These are phyloP conservation scores for Zootoca vivipara DNA, from an alignment of 2,113 vertebrate genomes.

Conservation along the genomic window DNA sequence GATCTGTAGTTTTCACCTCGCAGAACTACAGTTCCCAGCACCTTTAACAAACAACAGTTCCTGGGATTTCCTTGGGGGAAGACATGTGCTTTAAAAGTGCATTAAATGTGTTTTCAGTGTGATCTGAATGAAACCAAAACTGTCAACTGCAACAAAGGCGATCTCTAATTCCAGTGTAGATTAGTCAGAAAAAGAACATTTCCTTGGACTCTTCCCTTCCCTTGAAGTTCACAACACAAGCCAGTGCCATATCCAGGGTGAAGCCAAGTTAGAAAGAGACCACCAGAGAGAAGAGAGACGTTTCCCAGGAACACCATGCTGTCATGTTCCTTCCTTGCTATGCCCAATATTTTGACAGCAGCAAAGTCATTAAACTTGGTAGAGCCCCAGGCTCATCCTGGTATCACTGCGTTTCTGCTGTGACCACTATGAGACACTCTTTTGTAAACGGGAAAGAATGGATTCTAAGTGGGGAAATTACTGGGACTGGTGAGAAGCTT, in stretches of 20 bases:
- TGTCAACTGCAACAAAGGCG: neutral
- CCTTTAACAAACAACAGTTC: no score
- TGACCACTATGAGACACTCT: conserved; percentile 68
- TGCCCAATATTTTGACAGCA: conserved; percentile 70
- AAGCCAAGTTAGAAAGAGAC: conserved; percentile 4
- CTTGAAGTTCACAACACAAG: conserved; percentile 37
- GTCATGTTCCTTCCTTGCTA: conserved; percentile 52
- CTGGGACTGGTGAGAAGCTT: conserved; percentile 75
- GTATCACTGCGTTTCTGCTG: conserved; percentile 62
- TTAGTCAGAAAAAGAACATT: conserved; percentile 18
- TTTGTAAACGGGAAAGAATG: conserved; percentile 64
- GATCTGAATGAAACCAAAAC: neutral
- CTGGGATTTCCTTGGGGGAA: no score
- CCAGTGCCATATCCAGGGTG: neutral
- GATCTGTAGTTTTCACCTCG: no score
- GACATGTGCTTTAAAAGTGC: no score
- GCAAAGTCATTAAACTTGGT: conserved; percentile 65
- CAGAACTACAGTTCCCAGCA: no score
- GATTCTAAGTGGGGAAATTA: conserved; percentile 77
- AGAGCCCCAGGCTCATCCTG: conserved; percentile 44
- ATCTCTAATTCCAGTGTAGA: neutral
- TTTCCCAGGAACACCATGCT: conserved; percentile 34
- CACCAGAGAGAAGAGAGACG: conserved; percentile 20
- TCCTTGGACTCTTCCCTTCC: conserved; percentile 2
- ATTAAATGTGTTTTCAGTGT: no score